A percentile compares a stretch with the other conserved stretches of the same genome.
Conservation (phyloP, 2,888 invertebrate genomes). For the Pseudolycoriella hygida region DNA sequence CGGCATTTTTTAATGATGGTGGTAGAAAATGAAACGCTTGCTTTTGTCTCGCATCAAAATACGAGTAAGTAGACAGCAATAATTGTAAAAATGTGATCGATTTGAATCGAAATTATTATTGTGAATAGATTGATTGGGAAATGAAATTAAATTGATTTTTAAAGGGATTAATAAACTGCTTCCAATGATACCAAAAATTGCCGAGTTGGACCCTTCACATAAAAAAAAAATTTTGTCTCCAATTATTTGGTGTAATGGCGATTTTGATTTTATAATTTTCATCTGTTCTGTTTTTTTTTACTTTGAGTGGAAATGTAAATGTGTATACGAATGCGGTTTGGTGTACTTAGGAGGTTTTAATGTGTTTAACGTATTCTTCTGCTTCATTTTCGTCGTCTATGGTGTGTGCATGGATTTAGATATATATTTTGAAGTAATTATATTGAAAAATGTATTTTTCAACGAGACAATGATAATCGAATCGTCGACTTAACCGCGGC, state of each 20-base stretch:
- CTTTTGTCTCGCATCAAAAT: conserved; percentile 1
- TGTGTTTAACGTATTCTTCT: too few species aligned
- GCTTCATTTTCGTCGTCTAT: too few species aligned
- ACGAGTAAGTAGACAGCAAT: background rate
- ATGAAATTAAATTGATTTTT: too few species aligned
- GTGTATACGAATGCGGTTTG: conserved; percentile 2
- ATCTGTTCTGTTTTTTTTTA: background rate
- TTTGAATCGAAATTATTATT: background rate
- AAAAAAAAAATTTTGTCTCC: too few species aligned
- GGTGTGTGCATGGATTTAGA: too few species aligned
- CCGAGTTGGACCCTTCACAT: too few species aligned
- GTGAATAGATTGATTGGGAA: background rate
- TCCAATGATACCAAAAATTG: too few species aligned
- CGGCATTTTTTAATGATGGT: conserved; percentile 1
- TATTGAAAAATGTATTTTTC: background rate
- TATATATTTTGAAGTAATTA: background rate
- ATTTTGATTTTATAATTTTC: conserved; percentile 2
- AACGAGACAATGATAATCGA: background rate
- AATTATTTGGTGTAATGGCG: conserved; percentile 2
- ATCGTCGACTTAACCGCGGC: conserved; percentile 1
- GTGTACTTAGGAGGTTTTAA: background rate
- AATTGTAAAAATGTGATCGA: background rate
- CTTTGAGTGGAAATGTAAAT: background rate
- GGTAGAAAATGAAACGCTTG: conserved; percentile 1
- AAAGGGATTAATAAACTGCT: too few species aligned